Conservation (phyloP, 2,797 vertebrate species). For the Austrolebias charrua region DNA sequence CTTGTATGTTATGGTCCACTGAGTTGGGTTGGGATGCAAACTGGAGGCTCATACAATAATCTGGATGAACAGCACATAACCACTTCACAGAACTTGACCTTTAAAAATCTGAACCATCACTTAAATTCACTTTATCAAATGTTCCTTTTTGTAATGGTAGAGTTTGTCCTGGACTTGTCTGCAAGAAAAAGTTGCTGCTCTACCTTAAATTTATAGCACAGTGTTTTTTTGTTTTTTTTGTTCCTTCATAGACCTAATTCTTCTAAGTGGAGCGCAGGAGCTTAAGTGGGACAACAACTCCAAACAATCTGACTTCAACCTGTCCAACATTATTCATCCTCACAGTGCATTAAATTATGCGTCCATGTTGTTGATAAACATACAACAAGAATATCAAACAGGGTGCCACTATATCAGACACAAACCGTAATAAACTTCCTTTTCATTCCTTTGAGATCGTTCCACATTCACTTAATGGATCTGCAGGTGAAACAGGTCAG, state of each 20-base stretch:
- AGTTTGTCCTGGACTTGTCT: constrained; percentile 16
- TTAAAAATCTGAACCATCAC: no score
- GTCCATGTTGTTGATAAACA: constrained; percentile 30
- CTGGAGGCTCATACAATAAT: no score
- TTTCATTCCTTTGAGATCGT: constrained; percentile 34
- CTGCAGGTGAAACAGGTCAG: constrained; percentile 36
- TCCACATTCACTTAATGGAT: constrained; percentile 14
- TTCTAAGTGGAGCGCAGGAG: constrained; percentile 65
- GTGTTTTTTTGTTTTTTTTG: constrained; percentile 39
- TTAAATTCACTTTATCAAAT: not conserved
- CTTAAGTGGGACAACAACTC: constrained; percentile 59
- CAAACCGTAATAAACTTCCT: constrained; percentile 43
- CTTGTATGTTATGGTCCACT: no score
- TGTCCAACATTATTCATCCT: constrained; percentile 15
- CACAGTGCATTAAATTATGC: constrained; percentile 19
- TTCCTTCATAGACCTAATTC: constrained; percentile 61
- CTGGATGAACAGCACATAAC: no score
- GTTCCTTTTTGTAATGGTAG: not conserved
- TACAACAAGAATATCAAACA: constrained; percentile 36
- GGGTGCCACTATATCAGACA: constrained; percentile 43
- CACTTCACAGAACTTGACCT: no score
- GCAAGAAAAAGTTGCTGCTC: constrained; percentile 14
- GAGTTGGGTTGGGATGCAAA: no score
- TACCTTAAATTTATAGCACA: constrained; percentile 21
- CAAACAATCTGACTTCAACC: constrained; percentile 21